These are phyloP conservation scores for Tringa solitaria DNA, from an alignment of 2,113 vertebrate genomes.

Conservation along the genomic window DNA sequence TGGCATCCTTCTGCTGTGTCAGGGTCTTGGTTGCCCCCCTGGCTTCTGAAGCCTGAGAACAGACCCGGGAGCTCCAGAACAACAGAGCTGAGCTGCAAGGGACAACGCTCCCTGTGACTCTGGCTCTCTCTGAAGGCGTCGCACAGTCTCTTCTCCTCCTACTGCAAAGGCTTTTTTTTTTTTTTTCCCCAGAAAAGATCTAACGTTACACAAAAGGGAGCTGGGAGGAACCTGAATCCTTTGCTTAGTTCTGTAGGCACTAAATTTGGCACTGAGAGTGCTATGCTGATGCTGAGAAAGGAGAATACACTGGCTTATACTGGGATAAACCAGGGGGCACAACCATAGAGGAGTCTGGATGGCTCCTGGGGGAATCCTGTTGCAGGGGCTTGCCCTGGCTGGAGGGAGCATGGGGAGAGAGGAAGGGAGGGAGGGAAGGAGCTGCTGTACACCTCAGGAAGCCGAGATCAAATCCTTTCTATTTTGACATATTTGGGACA, in stretches of 20 bases:
- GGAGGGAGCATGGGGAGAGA: neutral
- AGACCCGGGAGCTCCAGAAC: neutral
- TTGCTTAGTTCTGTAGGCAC: neutral
- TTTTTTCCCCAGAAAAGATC: neutral
- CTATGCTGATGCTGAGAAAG: neutral
- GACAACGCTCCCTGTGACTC: neutral
- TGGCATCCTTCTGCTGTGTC: neutral
- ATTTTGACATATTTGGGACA: constrained; percentile 4
- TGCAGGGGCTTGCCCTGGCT: neutral
- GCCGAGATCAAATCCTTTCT: neutral
- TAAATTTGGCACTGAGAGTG: accelerated
- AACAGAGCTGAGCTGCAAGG: neutral
- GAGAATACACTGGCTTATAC: neutral
- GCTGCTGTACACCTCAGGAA: neutral
- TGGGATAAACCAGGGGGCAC: neutral
- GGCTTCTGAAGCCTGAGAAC: neutral
- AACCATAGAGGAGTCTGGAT: neutral
- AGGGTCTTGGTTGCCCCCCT: neutral
- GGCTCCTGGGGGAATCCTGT: neutral
- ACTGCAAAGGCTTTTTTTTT: neutral
- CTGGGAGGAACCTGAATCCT: neutral
- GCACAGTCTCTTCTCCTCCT: neutral
- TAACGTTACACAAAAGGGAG: neutral
- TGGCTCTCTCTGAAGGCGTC: neutral
- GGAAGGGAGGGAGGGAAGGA: neutral